Base-by-base conservation (phyloP, 2,888 invertebrate genomes). In the Isotomurus palustris region DNA sequence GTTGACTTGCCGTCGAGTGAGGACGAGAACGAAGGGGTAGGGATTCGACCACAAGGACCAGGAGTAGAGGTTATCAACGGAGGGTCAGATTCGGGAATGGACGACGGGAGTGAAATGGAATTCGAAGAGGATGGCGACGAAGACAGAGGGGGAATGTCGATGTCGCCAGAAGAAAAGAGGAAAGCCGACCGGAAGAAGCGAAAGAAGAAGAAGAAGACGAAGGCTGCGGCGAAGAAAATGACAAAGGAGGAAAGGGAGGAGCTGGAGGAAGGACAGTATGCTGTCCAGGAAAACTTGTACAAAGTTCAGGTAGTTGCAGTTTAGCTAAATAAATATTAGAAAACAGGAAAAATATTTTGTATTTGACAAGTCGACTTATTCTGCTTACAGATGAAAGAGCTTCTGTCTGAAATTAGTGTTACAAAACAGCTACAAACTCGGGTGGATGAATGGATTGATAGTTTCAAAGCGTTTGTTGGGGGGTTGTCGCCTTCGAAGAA, bases 261-360 rank as follows among this genome's bases (percentile, higher is more conserved):
- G 24, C 43, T 66, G 14, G 48, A 53, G 8, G 63, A 56, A n/a
- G 56, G 60, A 28, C 58, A 66, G 27, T 53, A 58, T 47, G 25
- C 59, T 1, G 58, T 56, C 21, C 56, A 62, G 17, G 56, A 60
- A 8, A 67, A 67, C 41, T 41, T 67, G 51, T 64, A 67, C 24
- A 54, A 57, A 48, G 60, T 64, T 32, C 60, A 60, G 60, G 60
- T 60, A 53, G 32, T 17, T 1, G 29, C 6, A 41, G 8, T 17
- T 17, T 10, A 10, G 17, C 19, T 22, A 22, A 24, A 45, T 5
- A 3, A 41, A 32, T 44, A 45, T 10, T 21, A n/a, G 41, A 24
- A 3, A 5, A 2, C 14, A 25, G 21, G 6, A n/a, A n/a, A 4
- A 14, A 19, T 5, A 22, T 50, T 40, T 27, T 10, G 17, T 27